Conservation (phyloP, 2,797 vertebrate species). For the Todus mexicanus region DNA sequence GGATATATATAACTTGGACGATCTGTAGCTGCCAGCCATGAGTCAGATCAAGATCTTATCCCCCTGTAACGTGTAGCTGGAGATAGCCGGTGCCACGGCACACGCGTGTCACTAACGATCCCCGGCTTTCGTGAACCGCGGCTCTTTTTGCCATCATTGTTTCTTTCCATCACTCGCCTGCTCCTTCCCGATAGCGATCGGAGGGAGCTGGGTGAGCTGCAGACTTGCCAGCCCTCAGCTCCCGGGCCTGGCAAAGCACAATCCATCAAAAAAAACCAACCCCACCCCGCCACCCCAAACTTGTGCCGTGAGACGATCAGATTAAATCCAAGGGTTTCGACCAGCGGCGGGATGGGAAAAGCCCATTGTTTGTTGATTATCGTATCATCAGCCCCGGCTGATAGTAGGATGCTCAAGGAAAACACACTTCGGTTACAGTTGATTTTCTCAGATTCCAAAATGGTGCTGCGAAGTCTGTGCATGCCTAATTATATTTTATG, state of each 20-base stretch:
- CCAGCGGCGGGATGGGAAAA: constrained; percentile 66
- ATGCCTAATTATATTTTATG: constrained; percentile 82
- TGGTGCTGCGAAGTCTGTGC: constrained; percentile 77
- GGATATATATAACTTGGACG: constrained; percentile 41
- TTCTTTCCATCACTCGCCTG: constrained; percentile 50
- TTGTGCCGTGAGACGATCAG: constrained; percentile 61
- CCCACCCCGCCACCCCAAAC: background rate
- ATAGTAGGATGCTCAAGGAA: constrained; percentile 73
- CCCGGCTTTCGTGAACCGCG: constrained; percentile 2
- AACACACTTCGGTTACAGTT: constrained; percentile 76
- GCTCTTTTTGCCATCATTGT: constrained; percentile 60
- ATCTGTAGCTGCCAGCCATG: constrained; percentile 63
- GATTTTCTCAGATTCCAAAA: constrained; percentile 81
- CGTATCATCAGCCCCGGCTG: constrained; percentile 66
- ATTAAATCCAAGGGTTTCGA: constrained; percentile 71
- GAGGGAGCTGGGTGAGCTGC: constrained; percentile 56
- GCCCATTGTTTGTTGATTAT: constrained; percentile 73
- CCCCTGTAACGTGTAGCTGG: constrained; percentile 45
- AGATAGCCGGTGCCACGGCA: constrained; percentile 35
- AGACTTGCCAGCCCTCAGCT: constrained; percentile 61
- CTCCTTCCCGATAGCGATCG: constrained; percentile 54
- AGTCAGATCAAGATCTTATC: constrained; percentile 62
- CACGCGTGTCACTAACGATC: constrained; percentile 46
- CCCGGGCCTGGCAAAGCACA: constrained; percentile 42
- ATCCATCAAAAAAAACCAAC: background rate